Evolutionary conservation across 2,113 vertebrate species (phyloP).

Genomic region (Pholis gunnellus): DNA sequence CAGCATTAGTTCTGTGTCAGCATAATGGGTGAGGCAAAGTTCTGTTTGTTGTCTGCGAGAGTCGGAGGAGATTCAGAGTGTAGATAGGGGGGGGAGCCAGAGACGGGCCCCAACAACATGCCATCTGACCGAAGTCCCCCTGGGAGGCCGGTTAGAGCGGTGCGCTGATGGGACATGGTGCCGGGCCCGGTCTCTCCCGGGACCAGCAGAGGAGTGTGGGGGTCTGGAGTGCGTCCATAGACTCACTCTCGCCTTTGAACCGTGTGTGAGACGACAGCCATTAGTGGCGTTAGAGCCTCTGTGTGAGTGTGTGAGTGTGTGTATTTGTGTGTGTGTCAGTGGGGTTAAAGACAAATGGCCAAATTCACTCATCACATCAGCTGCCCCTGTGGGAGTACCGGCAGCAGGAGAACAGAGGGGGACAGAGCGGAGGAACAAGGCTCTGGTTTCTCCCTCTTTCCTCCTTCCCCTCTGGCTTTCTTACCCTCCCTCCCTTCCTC

Average conservation of each 20-base stretch:
- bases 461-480: constrained; percentile 16
- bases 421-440: constrained; percentile 35
- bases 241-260: constrained; percentile 69
- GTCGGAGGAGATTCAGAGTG: constrained; percentile 31
- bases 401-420: constrained; percentile 55
- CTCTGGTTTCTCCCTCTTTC: constrained; percentile 61
- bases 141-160: constrained; percentile 40
- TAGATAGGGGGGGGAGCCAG: constrained; percentile 26
- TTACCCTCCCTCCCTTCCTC: constrained; percentile 36
- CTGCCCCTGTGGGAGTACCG: constrained; percentile 65
- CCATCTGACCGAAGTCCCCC: constrained; percentile 37
- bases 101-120: constrained; percentile 32
- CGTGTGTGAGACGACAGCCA: constrained; percentile 69
- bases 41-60: constrained; percentile 43
- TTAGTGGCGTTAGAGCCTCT: constrained; percentile 67
- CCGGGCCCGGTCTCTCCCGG: constrained; percentile 46
- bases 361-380: constrained; percentile 84
- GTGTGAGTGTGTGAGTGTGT: constrained; percentile 49
- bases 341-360: constrained; percentile 79
- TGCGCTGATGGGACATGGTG: constrained; percentile 65
- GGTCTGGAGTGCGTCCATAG: constrained; percentile 63
- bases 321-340: constrained; percentile 52
- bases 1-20: constrained; percentile 27
- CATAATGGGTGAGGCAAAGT: constrained; percentile 34
- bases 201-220: constrained; percentile 47